Evolutionary conservation across 1,140 invertebrate genomes (phyloP).

Genomic region (Sminthurinus signatus): DNA sequence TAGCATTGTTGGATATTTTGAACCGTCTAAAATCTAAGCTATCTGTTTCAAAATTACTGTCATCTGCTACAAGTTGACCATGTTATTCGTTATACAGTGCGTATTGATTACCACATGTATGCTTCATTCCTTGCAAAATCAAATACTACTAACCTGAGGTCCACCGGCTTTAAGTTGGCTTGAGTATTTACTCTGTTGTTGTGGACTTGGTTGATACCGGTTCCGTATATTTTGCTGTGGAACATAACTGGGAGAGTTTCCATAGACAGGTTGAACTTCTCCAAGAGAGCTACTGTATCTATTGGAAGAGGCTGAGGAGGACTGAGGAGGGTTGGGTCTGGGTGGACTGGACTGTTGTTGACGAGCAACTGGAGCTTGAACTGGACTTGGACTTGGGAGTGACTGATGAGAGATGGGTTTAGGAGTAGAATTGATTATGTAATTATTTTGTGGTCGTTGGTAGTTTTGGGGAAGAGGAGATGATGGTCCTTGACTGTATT

Average conservation of each 20-base stretch:
- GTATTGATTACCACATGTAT: not conserved
- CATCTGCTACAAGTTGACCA: not conserved
- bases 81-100: not conserved
- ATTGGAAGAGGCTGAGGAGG: not conserved
- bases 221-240: not conserved
- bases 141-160: not conserved
- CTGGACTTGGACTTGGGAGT: not conserved
- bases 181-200: conserved; percentile 13
- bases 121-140: not conserved
- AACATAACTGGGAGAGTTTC: not conserved
- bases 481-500: no score
- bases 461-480: not conserved
- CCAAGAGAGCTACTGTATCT: not conserved
- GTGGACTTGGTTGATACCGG: not conserved
- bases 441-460: not conserved
- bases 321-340: not conserved
- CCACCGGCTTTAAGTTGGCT: conserved; percentile 3
- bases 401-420: not conserved
- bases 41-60: not conserved
- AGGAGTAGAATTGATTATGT: not conserved
- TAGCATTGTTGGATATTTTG: not conserved
- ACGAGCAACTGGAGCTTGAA: conserved; percentile 3
- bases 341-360: not conserved
- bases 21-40: not conserved
- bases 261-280: conserved; percentile 3